Evolutionary conservation across 2,888 invertebrate species (phyloP), one percentile per base, ranked within the genome.

Genomic region (Diaprepes abbreviatus): DNA sequence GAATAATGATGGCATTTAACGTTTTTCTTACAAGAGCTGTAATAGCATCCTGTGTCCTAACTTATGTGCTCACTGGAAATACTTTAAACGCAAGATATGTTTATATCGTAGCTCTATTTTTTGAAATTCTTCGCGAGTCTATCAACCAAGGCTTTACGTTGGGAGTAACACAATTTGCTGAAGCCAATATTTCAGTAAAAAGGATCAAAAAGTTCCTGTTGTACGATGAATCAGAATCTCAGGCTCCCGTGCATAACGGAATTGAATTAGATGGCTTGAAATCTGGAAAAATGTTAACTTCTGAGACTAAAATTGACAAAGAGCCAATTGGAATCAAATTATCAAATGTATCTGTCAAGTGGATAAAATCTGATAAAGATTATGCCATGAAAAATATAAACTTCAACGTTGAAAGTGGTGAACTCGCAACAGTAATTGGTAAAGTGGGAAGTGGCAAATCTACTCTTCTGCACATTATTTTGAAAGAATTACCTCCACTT

Each of bases 11-110:
- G 33, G 89, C 90, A 0, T 81, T 88, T 70, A 82, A 88, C 79
- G 91, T 95, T 54, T 94, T 94, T 80, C 92, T 95, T 0, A 92
- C 94, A 77, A 90, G 96, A 74, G 88, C 94, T 35, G 92, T 95
- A 0, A 86, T 95, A 14, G 94, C 92, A 79, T 88, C 93, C 58
- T 93, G 94, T 1, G 88, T 96, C 52, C 85, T 93, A 31, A 88
- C 92, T 0, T 94, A 91, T 79, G 91, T 92, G 5, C 84, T 94
- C 0, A 84, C 89, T 70, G 92, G 91, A 19, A 79, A 85, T 59
- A 73, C 73, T 6, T 77, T 86, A 72, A 84, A 85, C 10, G 87
- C 90, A 0, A 89, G 90, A 60, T 89, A 90, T 79, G 91, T 92
- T 0, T 93, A 92, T 81, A 90, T 92, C 0, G 86, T 92, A 75